phyloP scores from a whole-genome alignment of 2,888 invertebrate species.

The Cerastis rubricosa region DNA sequence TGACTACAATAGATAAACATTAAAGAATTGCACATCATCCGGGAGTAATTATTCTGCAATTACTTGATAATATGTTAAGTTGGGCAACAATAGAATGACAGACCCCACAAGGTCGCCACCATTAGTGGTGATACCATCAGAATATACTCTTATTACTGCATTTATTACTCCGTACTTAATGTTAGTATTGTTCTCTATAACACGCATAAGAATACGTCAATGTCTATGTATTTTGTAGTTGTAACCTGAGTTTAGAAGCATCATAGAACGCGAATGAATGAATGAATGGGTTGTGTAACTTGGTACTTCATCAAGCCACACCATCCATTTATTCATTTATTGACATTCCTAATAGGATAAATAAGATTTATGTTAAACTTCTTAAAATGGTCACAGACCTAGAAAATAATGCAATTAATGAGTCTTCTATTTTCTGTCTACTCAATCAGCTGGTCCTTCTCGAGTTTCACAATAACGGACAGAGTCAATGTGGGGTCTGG shows the following conservation, averaged over 20 bases:
- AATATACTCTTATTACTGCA: conserved; percentile 22
- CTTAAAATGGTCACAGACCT: too few relatives aligned
- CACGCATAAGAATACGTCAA: not conserved
- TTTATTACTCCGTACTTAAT: conserved; percentile 33
- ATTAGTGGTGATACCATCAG: conserved; percentile 79
- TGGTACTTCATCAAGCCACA: too few relatives aligned
- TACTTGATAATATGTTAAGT: conserved; percentile 77
- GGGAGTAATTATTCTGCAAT: conserved; percentile 73
- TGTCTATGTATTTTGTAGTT: not conserved
- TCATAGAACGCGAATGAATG: not conserved
- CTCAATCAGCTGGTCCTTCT: not conserved
- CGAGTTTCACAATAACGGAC: not conserved
- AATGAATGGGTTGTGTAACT: too few relatives aligned
- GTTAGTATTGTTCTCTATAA: conserved; percentile 32
- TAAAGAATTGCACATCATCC: conserved; percentile 50
- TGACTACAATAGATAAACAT: conserved; percentile 26
- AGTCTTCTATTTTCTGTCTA: not conserved
- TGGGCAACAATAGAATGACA: conserved; percentile 84
- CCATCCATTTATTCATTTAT: too few relatives aligned
- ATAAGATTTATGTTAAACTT: too few relatives aligned
- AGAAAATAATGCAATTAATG: not conserved
- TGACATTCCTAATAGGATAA: too few relatives aligned
- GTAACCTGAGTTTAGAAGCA: not conserved
- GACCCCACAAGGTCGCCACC: conserved; percentile 75
- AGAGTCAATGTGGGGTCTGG: not conserved